These are phyloP conservation scores for honey bee (Apis mellifera) DNA, from an alignment of 1,140 invertebrate genomes.

Conservation along the genomic window Amel_HAv3.1 CM009932.2:10635001-10635500, in stretches of 20 bases:
- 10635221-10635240: not conserved
- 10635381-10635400: conserved; percentile 55
- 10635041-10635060: not conserved
- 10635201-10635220: conserved; percentile 10
- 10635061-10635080: too few species aligned
- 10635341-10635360: conserved; percentile 56
- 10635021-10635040: conserved; percentile 28
- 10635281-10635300: not conserved
- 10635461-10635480: conserved; percentile 59
- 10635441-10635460: conserved; percentile 6
- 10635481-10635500: conserved; percentile 63
- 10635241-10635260: conserved; percentile 27
- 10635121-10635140: not conserved
- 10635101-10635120: conserved; percentile 10
- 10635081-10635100: conserved; percentile 25
- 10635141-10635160: too few species aligned
- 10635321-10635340: conserved; percentile 36
- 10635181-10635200: too few species aligned
- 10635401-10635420: conserved; percentile 53
- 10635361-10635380: conserved; percentile 10
- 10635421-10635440: conserved; percentile 48
- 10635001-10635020: conserved; percentile 67
- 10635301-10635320: not conserved
- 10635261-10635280: conserved; percentile 23
- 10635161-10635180: too few species aligned